phyloP scores from a whole-genome alignment of 2,797 vertebrate genomes.

The Cirrhinus molitorella region DNA sequence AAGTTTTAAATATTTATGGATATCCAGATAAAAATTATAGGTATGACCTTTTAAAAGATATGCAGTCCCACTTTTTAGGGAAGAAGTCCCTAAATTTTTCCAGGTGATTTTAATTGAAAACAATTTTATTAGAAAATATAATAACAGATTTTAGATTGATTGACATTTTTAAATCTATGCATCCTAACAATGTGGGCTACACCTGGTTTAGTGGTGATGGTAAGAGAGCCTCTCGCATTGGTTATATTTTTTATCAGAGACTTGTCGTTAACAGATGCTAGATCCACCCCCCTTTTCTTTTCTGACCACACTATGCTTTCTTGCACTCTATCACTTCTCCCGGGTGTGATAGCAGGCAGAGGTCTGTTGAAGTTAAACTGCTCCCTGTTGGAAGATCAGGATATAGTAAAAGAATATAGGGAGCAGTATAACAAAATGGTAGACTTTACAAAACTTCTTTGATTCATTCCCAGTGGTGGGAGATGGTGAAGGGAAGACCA shows the following conservation, averaged over 20 bases:
- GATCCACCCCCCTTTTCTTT: constrained; percentile 3
- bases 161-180: constrained; percentile 47
- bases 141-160: constrained; percentile 21
- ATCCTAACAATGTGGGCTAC: constrained; percentile 45
- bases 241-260: constrained; percentile 1
- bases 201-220: constrained; percentile 59
- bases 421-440: constrained; percentile 21
- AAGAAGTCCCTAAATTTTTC: not conserved
- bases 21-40: constrained; percentile 37
- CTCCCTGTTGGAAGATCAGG: not conserved
- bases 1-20: too few relatives aligned
- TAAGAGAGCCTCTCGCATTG: constrained; percentile 35
- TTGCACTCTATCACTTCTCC: constrained; percentile 26
- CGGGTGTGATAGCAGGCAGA: not conserved
- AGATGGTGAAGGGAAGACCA: too few relatives aligned
- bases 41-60: constrained; percentile 51
- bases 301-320: constrained; percentile 41
- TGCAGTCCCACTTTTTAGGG: constrained; percentile 56
- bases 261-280: not conserved
- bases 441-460: constrained; percentile 49
- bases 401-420: not conserved
- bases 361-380: constrained; percentile 40
- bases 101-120: constrained; percentile 54
- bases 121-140: not conserved
- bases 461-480: too few relatives aligned